Conservation (phyloP, 2,797 vertebrate genomes). For the Atherinosoma microstoma region DNA sequence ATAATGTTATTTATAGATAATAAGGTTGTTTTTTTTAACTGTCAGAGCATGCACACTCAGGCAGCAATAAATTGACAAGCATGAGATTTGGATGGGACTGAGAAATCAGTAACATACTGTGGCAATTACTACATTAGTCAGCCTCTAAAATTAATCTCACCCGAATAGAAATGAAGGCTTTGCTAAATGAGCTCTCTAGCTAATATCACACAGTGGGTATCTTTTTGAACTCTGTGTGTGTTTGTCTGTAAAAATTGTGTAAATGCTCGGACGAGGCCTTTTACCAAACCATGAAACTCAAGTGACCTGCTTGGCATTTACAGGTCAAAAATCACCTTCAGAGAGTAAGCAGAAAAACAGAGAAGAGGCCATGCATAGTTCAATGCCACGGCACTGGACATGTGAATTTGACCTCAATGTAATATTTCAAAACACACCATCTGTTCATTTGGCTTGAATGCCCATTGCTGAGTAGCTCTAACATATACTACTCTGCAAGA, state of each 20-base stretch:
- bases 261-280: constrained; percentile 19
- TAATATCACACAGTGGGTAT: constrained; percentile 34
- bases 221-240: constrained; percentile 14
- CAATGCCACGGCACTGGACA: constrained; percentile 12
- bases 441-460: constrained; percentile 6
- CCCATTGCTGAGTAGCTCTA: not conserved
- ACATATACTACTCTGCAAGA: not conserved
- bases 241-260: not conserved
- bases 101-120: constrained; percentile 63
- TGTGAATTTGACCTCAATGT: not conserved
- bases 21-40: constrained; percentile 8
- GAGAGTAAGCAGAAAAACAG: not conserved
- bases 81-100: constrained; percentile 52
- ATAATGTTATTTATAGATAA: constrained; percentile 47
- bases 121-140: constrained; percentile 69
- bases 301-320: constrained; percentile 25
- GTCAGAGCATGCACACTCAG: constrained; percentile 1
- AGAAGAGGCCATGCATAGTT: not conserved
- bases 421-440: constrained; percentile 7
- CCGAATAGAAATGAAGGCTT: constrained; percentile 56
- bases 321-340: constrained; percentile 7
- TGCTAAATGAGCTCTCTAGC: constrained; percentile 62
- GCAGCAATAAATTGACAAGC: constrained; percentile 39
- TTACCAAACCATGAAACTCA: constrained; percentile 17
- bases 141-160: constrained; percentile 69